A percentile compares a stretch with the other conserved stretches of the same genome.
Conservation (phyloP, 1,140 invertebrate species). For the Drosophila arizonae region DNA sequence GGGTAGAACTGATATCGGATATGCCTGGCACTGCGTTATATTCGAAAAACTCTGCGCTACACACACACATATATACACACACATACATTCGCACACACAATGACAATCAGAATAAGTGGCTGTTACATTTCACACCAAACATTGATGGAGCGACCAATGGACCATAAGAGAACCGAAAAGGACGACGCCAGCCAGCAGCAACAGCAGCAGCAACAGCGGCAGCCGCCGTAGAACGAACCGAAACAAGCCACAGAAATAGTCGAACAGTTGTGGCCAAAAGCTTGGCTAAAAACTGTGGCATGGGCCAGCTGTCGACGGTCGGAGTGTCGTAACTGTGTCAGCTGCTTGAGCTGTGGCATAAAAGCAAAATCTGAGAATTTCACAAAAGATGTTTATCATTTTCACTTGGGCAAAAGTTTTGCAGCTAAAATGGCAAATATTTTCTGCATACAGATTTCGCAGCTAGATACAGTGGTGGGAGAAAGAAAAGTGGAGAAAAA, state of each 20-base stretch:
- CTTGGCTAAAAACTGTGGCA: not conserved
- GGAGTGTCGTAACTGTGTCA: slow-evolving; percentile 35
- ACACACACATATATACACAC: slow-evolving; percentile 17
- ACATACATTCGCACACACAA: slow-evolving; percentile 36
- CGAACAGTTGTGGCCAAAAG: slow-evolving; percentile 32
- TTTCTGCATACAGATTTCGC: slow-evolving; percentile 79
- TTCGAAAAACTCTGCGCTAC: slow-evolving; percentile 18
- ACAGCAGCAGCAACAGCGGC: not conserved
- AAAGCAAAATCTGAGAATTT: slow-evolving; percentile 75
- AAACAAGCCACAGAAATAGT: slow-evolving; percentile 49
- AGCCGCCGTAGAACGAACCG: slow-evolving; percentile 15
- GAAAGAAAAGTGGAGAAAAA: slow-evolving; percentile 22
- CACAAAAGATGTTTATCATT: slow-evolving; percentile 69
- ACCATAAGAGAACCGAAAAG: slow-evolving; percentile 32
- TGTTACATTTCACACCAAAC: slow-evolving; percentile 77
- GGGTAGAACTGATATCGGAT: slow-evolving; percentile 54
- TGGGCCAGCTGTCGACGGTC: not conserved
- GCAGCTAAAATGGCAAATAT: slow-evolving; percentile 65
- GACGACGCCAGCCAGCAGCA: not conserved
- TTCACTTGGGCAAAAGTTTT: slow-evolving; percentile 61
- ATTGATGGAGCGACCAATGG: slow-evolving; percentile 66
- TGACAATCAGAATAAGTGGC: slow-evolving; percentile 80
- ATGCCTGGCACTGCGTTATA: slow-evolving; percentile 53
- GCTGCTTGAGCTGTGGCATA: slow-evolving; percentile 50
- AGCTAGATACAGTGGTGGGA: slow-evolving; percentile 69